Base-by-base conservation (phyloP, 2,888 invertebrate genomes). In the Morpho deidamia region DNA sequence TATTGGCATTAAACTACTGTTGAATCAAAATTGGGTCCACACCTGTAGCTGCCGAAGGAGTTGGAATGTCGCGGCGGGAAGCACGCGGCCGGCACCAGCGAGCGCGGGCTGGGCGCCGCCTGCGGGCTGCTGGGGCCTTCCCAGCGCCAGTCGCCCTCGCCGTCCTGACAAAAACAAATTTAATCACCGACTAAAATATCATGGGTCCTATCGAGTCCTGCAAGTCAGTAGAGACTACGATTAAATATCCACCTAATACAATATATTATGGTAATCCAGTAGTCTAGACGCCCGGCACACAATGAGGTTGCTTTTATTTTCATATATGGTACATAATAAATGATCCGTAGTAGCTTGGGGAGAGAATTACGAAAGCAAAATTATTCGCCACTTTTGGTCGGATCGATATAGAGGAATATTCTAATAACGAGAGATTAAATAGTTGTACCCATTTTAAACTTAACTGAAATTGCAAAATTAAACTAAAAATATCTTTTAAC, bases 71-170 rank as follows among this genome's bases (percentile, higher is more conserved):
- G 45, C 0, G 86, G 84, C 54, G 89, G 87, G 71, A 88, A 89
- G 75, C 87, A 87, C 11, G 65, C 66, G 8, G 81, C 55, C 7
- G 89, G 88, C 46, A 88, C 85, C 2, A 85, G 70, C 7, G 81
- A 70, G 5, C 82, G 76, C 41, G 90, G 88, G 1, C 81, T 78
- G 66, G 81, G 85, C 42, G 83, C 89, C 8, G 66, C 79, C 68
- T 83, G 83, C 0, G 90, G 90, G 62, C 90, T 89, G 56, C 75
- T 70, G 0, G 84, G 82, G 44, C 74, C 74, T 55, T 81, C 78
- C 85, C 86, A 87, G 12, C 74, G 73, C 83, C 83, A 82, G 45
- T 74, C 73, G 38, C 48, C 56, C 8, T 72, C 73, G 9, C 65
- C 65, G 9, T 67, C 68, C 11, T 66, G 67, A 33, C 63, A 37